Percentiles rank a stretch among this genome's conserved stretches.
Evolutionary conservation across 2,113 vertebrate genomes (phyloP).

Genomic region (Uropsilus gracilis): DNA sequence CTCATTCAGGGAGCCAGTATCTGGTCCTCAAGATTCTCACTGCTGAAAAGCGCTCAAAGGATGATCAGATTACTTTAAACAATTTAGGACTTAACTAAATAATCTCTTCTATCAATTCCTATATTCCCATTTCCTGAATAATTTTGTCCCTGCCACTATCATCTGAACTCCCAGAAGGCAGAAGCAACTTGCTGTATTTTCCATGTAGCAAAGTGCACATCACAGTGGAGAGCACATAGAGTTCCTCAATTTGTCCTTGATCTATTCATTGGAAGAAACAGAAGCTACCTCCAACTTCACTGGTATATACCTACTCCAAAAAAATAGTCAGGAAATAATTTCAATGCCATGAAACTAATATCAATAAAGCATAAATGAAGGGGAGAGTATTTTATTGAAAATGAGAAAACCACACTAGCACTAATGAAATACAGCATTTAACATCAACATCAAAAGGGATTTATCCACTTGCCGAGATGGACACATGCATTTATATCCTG

Average conservation of each 20-base stretch:
- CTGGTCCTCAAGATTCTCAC: neutral
- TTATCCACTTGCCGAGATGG: neutral
- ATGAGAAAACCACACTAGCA: constrained; percentile 1
- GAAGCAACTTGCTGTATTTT: neutral
- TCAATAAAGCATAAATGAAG: neutral
- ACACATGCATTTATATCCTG: neutral
- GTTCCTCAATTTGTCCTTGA: neutral
- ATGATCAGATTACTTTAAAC: neutral
- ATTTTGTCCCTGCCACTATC: neutral
- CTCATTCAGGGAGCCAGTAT: neutral
- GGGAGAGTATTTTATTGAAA: neutral
- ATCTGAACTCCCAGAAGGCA: neutral
- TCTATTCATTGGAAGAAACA: neutral
- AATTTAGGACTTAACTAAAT: neutral
- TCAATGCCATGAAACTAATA: neutral
- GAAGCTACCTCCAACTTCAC: neutral
- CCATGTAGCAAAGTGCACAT: neutral
- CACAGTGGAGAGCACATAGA: neutral
- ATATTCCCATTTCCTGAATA: neutral
- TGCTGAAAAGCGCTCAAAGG: neutral
- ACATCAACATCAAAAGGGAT: neutral
- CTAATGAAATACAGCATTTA: neutral
- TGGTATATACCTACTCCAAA: neutral
- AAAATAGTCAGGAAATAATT: neutral
- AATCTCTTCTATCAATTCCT: neutral